These are phyloP conservation scores for Aspidiotus rigidus DNA, from an alignment of 2,888 invertebrate species.

Conservation along the genomic window DNA sequence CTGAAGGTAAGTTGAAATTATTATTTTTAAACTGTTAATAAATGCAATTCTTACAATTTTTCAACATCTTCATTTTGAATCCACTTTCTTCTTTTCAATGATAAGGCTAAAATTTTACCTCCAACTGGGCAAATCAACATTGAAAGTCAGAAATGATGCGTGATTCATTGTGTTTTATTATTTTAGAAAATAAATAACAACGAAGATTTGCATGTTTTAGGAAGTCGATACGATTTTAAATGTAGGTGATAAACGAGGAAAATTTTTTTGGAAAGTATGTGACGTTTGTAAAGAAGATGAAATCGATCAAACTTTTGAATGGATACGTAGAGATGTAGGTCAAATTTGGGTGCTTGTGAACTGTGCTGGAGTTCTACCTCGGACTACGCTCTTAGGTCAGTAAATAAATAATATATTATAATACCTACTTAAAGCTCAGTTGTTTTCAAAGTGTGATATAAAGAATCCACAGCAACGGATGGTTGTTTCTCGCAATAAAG, in stretches of 20 bases:
- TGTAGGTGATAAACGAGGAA: not conserved
- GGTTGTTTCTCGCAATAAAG: too few relatives aligned
- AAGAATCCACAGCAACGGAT: too few relatives aligned
- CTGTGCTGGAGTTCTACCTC: conserved; percentile 13
- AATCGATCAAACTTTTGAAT: conserved; percentile 6
- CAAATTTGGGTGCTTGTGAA: conserved; percentile 12
- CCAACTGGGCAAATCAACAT: too few relatives aligned
- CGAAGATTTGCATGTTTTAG: not conserved
- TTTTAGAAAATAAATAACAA: not conserved
- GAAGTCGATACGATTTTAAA: not conserved
- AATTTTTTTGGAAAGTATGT: conserved; percentile 17
- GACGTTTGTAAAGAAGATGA: conserved; percentile 13
- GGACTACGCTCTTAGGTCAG: conserved; percentile 18
- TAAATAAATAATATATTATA: not conserved
- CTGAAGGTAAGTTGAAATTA: not conserved
- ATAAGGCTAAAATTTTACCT: too few relatives aligned
- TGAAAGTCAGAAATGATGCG: not conserved
- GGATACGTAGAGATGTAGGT: conserved; percentile 8
- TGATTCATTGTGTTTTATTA: too few relatives aligned
- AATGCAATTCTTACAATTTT: too few relatives aligned
- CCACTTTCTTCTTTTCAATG: too few relatives aligned
- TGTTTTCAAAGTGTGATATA: too few relatives aligned
- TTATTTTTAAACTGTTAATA: too few relatives aligned
- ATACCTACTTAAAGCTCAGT: too few relatives aligned
- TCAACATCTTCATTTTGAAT: too few relatives aligned